A percentile compares a stretch with the other conserved stretches of the same genome.
Conservation (phyloP, 2,888 invertebrate species). For the Lasioglossum oenotherae region DNA sequence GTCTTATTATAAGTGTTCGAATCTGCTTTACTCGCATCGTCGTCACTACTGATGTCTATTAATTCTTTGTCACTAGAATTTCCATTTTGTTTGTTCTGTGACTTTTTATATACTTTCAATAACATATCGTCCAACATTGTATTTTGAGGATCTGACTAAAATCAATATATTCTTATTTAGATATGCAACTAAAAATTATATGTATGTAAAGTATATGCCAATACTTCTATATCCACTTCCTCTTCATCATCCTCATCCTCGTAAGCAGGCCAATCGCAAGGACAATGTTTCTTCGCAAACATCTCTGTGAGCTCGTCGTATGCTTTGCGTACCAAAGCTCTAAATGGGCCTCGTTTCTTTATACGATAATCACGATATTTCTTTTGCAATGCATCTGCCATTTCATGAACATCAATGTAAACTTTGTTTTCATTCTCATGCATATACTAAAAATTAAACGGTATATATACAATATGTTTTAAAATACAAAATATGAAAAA, state of each 20-base stretch:
- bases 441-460: conserved; percentile 87
- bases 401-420: conserved; percentile 92
- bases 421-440: conserved; percentile 92
- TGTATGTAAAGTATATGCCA: neutral
- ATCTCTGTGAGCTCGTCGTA: conserved; percentile 88
- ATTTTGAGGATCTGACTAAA: conserved; percentile 76
- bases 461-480: conserved; percentile 66
- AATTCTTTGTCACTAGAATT: conserved; percentile 88
- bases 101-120: conserved; percentile 85
- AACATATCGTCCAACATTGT: conserved; percentile 83
- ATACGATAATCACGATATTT: conserved; percentile 92
- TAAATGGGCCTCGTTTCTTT: conserved; percentile 92
- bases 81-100: conserved; percentile 77
- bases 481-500: conserved; percentile 4
- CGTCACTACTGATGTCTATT: conserved; percentile 92
- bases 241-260: conserved; percentile 85
- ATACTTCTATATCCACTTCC: conserved; percentile 81
- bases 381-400: conserved; percentile 92
- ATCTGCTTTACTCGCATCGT: conserved; percentile 79
- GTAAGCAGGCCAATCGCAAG: conserved; percentile 85
- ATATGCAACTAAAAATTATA: conserved; percentile 23
- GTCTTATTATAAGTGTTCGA: conserved; percentile 48
- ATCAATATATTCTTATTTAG: conserved; percentile 38
- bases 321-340: conserved; percentile 88
- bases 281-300: conserved; percentile 77